Evolutionary conservation across 2,888 invertebrate species (phyloP).

Genomic region (Teleiodes luculella): DNA sequence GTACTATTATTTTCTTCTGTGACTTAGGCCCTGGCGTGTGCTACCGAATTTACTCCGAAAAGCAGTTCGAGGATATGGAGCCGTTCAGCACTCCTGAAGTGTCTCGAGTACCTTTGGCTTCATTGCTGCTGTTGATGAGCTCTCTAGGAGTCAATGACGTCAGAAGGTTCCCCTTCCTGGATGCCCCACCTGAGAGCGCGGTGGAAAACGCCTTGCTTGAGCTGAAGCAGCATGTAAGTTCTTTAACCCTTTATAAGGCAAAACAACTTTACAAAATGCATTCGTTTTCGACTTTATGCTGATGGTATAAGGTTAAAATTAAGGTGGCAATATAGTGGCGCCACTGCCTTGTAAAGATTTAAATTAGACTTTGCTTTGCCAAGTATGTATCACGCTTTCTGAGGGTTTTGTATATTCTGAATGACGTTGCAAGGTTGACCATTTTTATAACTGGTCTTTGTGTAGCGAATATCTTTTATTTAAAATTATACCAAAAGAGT

Average conservation of each 20-base stretch:
- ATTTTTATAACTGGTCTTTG: too few relatives aligned
- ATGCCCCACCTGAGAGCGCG: conserved; percentile 90
- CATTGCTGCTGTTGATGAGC: conserved; percentile 94
- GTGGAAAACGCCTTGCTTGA: conserved; percentile 92
- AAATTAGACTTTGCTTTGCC: too few relatives aligned
- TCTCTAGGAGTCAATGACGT: conserved; percentile 95
- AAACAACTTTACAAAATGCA: background rate
- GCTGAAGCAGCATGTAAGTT: conserved; percentile 90
- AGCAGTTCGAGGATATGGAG: conserved; percentile 88
- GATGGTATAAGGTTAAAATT: too few relatives aligned
- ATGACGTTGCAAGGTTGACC: too few relatives aligned
- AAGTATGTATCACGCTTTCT: too few relatives aligned
- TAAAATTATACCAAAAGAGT: too few relatives aligned
- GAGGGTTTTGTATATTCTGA: too few relatives aligned
- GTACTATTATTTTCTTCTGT: too few relatives aligned
- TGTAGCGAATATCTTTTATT: too few relatives aligned
- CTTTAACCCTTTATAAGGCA: background rate
- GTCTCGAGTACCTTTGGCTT: conserved; percentile 95
- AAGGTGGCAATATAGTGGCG: too few relatives aligned
- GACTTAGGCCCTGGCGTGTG: conserved; percentile 96
- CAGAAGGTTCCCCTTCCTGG: conserved; percentile 95
- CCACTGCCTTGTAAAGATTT: too few relatives aligned
- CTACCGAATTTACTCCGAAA: conserved; percentile 91
- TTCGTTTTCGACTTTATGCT: background rate
- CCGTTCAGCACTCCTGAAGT: conserved; percentile 95